Percentiles rank a stretch among this genome's conserved stretches.
These are phyloP conservation scores for Chironomus riparius DNA, from an alignment of 2,888 invertebrate genomes.

Conservation along the genomic window DNA sequence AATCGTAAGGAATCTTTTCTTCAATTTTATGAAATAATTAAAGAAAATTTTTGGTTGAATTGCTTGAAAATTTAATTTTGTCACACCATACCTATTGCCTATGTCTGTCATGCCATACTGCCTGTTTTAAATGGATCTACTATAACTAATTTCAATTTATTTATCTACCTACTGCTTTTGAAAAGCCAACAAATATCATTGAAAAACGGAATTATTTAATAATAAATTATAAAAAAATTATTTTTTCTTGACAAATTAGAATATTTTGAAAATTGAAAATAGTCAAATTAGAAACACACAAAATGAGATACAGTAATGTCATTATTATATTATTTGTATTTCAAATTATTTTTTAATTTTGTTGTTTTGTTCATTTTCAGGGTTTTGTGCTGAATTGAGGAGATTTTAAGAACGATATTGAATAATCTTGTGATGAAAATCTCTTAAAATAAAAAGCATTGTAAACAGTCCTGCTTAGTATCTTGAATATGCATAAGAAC, in stretches of 20 bases:
- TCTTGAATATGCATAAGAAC: too few species aligned
- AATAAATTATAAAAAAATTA: not conserved
- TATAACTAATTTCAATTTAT: not conserved
- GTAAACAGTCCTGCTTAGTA: too few species aligned
- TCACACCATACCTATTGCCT: not conserved
- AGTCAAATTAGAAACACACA: not conserved
- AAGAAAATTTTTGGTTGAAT: not conserved
- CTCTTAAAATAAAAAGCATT: too few species aligned
- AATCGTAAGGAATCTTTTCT: not conserved
- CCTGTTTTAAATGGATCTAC: not conserved
- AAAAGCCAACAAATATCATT: not conserved
- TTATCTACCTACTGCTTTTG: not conserved
- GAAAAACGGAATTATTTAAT: slow-evolving; percentile 9
- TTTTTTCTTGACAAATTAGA: not conserved
- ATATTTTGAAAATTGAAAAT: not conserved
- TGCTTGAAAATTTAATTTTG: not conserved
- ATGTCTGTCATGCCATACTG: not conserved
- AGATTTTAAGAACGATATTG: too few species aligned
- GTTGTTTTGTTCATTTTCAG: not conserved
- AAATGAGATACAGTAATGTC: not conserved
- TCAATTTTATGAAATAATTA: not conserved
- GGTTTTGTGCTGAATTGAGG: too few species aligned
- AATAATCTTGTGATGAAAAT: too few species aligned
- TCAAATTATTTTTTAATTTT: not conserved
- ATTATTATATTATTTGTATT: too few species aligned